phyloP scores from a whole-genome alignment of 1,140 invertebrate species.

The Drosophila littoralis region DNA sequence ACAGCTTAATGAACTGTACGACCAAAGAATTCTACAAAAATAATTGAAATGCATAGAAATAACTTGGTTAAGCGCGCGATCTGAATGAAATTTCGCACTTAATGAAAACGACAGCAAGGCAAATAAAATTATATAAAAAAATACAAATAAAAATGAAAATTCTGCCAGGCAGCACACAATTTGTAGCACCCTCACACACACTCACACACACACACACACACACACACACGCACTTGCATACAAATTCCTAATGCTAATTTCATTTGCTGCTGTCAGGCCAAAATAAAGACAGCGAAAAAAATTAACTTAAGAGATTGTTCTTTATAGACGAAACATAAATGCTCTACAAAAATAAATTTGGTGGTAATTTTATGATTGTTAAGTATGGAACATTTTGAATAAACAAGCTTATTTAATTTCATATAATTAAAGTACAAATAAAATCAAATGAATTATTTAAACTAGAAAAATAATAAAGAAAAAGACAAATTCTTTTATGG shows the following conservation, averaged over 20 bases:
- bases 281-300: conserved; percentile 43
- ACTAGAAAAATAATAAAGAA: no score
- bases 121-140: conserved; percentile 32
- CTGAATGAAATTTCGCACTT: conserved; percentile 66
- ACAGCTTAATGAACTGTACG: conserved; percentile 46
- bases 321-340: background rate
- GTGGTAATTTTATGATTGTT: background rate
- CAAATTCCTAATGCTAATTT: conserved; percentile 80
- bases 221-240: conserved; percentile 66
- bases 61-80: conserved; percentile 56
- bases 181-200: conserved; percentile 10
- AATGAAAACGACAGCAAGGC: conserved; percentile 53
- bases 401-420: no score
- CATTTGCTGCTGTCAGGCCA: conserved; percentile 44
- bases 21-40: conserved; percentile 16
- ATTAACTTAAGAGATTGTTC: background rate
- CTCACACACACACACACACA: conserved; percentile 19
- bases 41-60: conserved; percentile 75
- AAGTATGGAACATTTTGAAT: background rate
- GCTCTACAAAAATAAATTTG: background rate
- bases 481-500: no score
- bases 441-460: no score
- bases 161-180: conserved; percentile 15
- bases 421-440: no score
- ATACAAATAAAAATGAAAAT: conserved; percentile 37